A percentile compares a stretch with the other conserved stretches of the same genome.
Conservation (phyloP, 64 coral and sea anemone genomes). For the Pocillopora verrucosa region DNA sequence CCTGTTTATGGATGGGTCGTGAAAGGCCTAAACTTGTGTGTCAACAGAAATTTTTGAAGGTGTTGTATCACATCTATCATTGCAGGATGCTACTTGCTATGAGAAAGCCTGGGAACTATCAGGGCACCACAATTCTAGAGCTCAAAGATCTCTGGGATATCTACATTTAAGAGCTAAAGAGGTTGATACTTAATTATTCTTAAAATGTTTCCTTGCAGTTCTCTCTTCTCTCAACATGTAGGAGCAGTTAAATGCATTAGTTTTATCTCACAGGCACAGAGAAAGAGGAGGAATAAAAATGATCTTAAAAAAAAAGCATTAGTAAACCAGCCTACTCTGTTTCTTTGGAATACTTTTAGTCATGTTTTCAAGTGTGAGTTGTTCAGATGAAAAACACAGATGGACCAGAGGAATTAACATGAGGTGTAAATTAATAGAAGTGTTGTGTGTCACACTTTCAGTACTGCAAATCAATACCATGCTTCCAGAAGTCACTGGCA, state of each 20-base stretch:
- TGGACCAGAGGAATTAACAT: not conserved
- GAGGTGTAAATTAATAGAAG: not conserved
- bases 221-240: not conserved
- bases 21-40: too few relatives aligned
- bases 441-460: slow-evolving; percentile 4
- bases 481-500: slow-evolving; percentile 79
- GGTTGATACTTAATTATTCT: not conserved
- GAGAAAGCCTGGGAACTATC: slow-evolving; percentile 94
- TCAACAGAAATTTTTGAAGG: too few relatives aligned
- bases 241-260: too few relatives aligned
- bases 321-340: too few relatives aligned
- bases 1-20: too few relatives aligned
- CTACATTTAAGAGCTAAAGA: slow-evolving; percentile 78
- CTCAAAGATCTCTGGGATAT: slow-evolving; percentile 87
- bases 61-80: not conserved
- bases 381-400: not conserved
- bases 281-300: too few relatives aligned
- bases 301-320: too few relatives aligned
- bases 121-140: slow-evolving; percentile 83
- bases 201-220: not conserved
- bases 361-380: too few relatives aligned
- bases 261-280: too few relatives aligned
- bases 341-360: too few relatives aligned
- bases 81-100: slow-evolving; percentile 81
- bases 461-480: slow-evolving; percentile 82